Percentiles rank a stretch among this genome's conserved stretches.
Conservation (phyloP, 2,113 vertebrate species). For the Xenopus borealis region DNA sequence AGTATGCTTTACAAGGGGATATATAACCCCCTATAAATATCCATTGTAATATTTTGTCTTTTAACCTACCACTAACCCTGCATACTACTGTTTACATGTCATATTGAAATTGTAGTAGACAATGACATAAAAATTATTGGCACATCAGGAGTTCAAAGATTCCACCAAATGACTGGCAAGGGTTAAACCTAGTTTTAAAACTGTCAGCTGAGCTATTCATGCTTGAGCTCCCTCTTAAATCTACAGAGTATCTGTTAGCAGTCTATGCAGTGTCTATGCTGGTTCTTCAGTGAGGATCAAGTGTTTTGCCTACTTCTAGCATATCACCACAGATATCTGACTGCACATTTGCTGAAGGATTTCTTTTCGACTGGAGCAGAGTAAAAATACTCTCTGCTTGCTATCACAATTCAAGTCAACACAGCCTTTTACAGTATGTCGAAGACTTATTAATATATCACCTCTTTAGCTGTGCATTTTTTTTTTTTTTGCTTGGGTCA, state of each 20-base stretch:
- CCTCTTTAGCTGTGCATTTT: not conserved
- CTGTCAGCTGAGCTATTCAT: not conserved
- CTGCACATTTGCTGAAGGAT: not conserved
- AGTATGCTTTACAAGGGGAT: too few species aligned
- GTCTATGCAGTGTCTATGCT: not conserved
- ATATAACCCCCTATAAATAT: too few species aligned
- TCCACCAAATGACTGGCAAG: too few species aligned
- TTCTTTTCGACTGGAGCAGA: not conserved
- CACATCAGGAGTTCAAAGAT: too few species aligned
- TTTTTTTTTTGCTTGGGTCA: too few species aligned
- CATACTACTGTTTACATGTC: too few species aligned
- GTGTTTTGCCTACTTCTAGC: conserved; percentile 2
- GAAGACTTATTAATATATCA: not conserved
- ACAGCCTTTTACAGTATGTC: not conserved
- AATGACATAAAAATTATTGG: too few species aligned
- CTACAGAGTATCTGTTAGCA: not conserved
- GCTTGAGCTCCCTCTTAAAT: not conserved
- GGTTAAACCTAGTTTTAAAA: not conserved
- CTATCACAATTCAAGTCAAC: not conserved
- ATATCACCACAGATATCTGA: conserved; percentile 4
- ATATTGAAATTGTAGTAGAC: too few species aligned
- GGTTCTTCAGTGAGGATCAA: not conserved
- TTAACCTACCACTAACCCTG: too few species aligned
- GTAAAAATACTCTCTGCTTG: not conserved
- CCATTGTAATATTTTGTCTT: too few species aligned